A percentile compares a stretch with the other conserved stretches of the same genome.
These are phyloP conservation scores for Pteromalus puparum DNA, from an alignment of 1,140 invertebrate genomes.

Conservation along the genomic window DNA sequence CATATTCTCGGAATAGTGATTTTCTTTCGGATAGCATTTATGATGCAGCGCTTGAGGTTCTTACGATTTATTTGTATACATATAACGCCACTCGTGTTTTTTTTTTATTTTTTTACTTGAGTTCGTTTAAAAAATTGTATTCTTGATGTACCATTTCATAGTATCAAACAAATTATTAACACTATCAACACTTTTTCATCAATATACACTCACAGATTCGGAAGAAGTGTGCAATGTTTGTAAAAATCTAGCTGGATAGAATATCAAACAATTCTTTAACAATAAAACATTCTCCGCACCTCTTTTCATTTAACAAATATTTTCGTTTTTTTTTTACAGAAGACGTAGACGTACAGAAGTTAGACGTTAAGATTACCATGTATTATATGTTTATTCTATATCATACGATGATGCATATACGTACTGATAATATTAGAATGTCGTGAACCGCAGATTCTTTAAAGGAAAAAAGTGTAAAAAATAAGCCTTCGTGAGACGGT, in stretches of 20 bases:
- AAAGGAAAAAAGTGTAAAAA: background rate
- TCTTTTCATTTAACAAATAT: conserved; percentile 15
- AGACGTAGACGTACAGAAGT: background rate
- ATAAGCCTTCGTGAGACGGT: background rate
- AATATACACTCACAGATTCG: conserved; percentile 42
- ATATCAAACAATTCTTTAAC: conserved; percentile 37
- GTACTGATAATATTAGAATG: background rate
- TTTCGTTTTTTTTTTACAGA: conserved; percentile 28
- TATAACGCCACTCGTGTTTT: background rate
- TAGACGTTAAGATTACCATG: conserved; percentile 13
- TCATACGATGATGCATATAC: background rate
- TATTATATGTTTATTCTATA: background rate
- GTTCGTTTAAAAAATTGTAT: conserved; percentile 11
- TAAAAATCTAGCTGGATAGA: conserved; percentile 43
- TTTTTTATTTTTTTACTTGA: conserved; percentile 1
- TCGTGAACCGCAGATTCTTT: background rate
- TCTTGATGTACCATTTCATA: background rate
- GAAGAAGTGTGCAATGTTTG: conserved; percentile 22
- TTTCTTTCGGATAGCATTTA: background rate
- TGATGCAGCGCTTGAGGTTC: conserved; percentile 15
- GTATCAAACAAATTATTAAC: conserved; percentile 49
- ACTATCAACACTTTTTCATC: conserved; percentile 38
- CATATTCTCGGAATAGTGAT: background rate
- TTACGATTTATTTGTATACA: conserved; percentile 11
- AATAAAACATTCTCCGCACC: conserved; percentile 14